A percentile compares a stretch with the other conserved stretches of the same genome.
These are phyloP conservation scores for Arbacia lixula DNA, from an alignment of 53 echinoderm and acorn worm genomes.

Conservation along the genomic window DNA sequence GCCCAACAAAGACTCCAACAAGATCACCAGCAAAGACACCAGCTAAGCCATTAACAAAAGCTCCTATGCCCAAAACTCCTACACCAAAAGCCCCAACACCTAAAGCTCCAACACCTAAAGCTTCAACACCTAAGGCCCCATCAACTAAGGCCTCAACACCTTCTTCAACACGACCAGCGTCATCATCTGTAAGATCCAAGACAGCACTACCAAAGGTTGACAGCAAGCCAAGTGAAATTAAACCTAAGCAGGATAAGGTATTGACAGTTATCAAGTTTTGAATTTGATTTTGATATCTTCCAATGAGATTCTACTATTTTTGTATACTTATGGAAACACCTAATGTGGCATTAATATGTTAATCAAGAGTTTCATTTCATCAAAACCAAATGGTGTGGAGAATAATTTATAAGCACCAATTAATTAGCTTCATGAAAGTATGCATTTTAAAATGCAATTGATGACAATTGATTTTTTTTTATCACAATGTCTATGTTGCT, in stretches of 20 bases:
- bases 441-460: no score
- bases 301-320: no score
- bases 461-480: no score
- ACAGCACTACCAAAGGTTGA: conserved; percentile 16
- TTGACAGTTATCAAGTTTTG: no score
- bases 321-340: no score
- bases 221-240: conserved; percentile 38
- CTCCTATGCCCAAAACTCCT: neutral
- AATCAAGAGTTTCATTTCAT: no score
- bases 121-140: neutral
- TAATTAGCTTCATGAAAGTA: no score
- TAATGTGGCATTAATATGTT: no score
- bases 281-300: no score
- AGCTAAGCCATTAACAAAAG: neutral
- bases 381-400: no score
- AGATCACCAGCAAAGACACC: conserved; percentile 3
- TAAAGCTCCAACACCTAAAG: neutral
- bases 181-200: conserved; percentile 10
- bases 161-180: neutral
- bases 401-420: no score
- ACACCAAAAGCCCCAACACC: conserved; percentile 7
- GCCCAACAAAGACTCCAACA: conserved; percentile 1
- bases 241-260: conserved; percentile 46
- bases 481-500: no score
- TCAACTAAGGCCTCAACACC: neutral